A percentile compares a stretch with the other conserved stretches of the same genome.
These are phyloP conservation scores for Aporophyla lueneburgensis DNA, from an alignment of 2,888 invertebrate genomes.

Conservation along the genomic window DNA sequence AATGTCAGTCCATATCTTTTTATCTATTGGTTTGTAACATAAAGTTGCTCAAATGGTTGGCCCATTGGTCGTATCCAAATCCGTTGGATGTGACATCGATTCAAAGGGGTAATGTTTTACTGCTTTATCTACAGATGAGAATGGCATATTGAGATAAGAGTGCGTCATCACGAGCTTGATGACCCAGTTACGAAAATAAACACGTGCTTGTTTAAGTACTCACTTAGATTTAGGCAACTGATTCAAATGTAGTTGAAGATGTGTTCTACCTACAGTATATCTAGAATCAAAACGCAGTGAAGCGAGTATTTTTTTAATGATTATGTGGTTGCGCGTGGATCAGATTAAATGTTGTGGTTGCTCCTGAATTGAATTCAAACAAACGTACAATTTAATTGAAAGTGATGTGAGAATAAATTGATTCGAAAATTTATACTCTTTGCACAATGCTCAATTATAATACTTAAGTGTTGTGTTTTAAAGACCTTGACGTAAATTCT, in stretches of 20 bases:
- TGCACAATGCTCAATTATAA: neutral
- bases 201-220: slow-evolving; percentile 22
- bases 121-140: slow-evolving; percentile 23
- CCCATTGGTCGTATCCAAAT: slow-evolving; percentile 19
- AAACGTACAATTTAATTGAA: neutral
- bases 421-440: neutral
- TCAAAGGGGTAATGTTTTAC: slow-evolving; percentile 43
- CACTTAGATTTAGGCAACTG: slow-evolving; percentile 38
- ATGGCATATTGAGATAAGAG: slow-evolving; percentile 33
- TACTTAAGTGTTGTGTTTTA: too few species aligned
- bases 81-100: slow-evolving; percentile 19
- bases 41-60: slow-evolving; percentile 16
- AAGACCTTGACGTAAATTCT: neutral
- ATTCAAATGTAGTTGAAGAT: slow-evolving; percentile 21
- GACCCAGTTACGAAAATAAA: slow-evolving; percentile 49
- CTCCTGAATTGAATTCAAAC: neutral
- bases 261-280: neutral
- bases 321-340: neutral
- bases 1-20: slow-evolving; percentile 56
- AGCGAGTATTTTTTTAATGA: neutral
- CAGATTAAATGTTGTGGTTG: neutral
- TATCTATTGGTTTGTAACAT: slow-evolving; percentile 30
- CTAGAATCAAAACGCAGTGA: slow-evolving; percentile 2
- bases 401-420: neutral
- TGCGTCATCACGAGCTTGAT: slow-evolving; percentile 32